A percentile compares a stretch with the other conserved stretches of the same genome.
Evolutionary conservation across 1,140 invertebrate genomes (phyloP).

Genomic region (Apis laboriosa): DNA sequence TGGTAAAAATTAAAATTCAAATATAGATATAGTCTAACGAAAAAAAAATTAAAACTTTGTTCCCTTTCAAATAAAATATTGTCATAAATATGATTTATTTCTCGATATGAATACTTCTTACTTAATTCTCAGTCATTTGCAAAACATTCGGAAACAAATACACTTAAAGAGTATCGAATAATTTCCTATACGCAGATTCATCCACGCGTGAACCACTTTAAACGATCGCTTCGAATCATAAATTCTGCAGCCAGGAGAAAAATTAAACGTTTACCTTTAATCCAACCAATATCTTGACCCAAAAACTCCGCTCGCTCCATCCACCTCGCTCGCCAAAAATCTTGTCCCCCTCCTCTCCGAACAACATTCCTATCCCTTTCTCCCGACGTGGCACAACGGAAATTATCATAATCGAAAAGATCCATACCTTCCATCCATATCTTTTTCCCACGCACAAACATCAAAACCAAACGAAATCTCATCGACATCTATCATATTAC

Average conservation of each 20-base stretch:
- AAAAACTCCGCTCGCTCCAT: neutral
- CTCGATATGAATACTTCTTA: too few relatives aligned
- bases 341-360: neutral
- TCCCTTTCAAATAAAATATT: too few relatives aligned
- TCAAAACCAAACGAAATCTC: neutral
- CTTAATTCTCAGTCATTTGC: too few relatives aligned
- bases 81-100: too few relatives aligned
- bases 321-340: neutral
- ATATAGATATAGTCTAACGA: too few relatives aligned
- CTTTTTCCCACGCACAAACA: neutral
- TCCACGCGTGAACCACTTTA: neutral
- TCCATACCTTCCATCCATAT: too few relatives aligned
- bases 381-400: too few relatives aligned
- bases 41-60: too few relatives aligned
- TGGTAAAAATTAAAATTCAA: too few relatives aligned
- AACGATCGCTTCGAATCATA: too few relatives aligned
- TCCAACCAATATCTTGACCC: slow-evolving; percentile 6
- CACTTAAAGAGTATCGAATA: neutral
- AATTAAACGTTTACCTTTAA: neutral
- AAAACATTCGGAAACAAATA: neutral
- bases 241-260: neutral
- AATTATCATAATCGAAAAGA: slow-evolving; percentile 26
- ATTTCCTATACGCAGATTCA: neutral
- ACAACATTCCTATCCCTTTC: neutral
- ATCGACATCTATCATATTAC: neutral